Evolutionary conservation across 1,140 invertebrate genomes (phyloP), one percentile per base, ranked within the genome.

Genomic region (fruit fly (Drosophila melanogaster)): DNA sequence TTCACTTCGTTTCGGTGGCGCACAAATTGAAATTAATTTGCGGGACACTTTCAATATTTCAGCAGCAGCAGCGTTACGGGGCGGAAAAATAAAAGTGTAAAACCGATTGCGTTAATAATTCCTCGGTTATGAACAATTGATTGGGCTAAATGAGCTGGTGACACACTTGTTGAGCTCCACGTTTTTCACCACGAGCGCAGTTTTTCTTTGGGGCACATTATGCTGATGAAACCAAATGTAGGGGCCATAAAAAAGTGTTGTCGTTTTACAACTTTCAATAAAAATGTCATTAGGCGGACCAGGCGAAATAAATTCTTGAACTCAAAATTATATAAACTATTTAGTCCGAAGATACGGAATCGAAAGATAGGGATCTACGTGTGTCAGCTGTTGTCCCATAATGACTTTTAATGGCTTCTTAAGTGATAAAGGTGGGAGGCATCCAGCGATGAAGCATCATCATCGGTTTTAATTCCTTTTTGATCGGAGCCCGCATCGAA

Each of bases 101-200:
- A 62, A 47, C 38, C 57, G 59, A 60, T 77, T 89, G 79, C 79
- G 83, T 86, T 86, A 86, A 86, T 86, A 86, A 86, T 86, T 89
- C 81, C 84, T 83, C 33, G 66, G 83, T 79, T 87, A 83, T 86
- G 79, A 89, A 89, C 76, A 89, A 86, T 86, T 86, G 83, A 86
- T 86, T 86, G 83, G 87, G 78, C 83, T 86, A 89, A 86, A 86
- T 86, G 83, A 86, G 83, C 83, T 87, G 83, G 84, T 87, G 84
- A 87, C 84, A 87, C 84, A 87, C 84, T 87, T 87, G 83, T 89
- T 89, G 84, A 73, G 66, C 77, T 74, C 72, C 66, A 77, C 62
- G 59, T 72, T 74, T 62, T 37, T 30, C 69, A n/a, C 66, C 67
- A 33, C 53, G 35, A 44, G 33, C 66, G 57, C 56, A 58, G 6